Evolutionary conservation across 2,113 vertebrate species (phyloP).

Genomic region (Dinomys branickii): DNA sequence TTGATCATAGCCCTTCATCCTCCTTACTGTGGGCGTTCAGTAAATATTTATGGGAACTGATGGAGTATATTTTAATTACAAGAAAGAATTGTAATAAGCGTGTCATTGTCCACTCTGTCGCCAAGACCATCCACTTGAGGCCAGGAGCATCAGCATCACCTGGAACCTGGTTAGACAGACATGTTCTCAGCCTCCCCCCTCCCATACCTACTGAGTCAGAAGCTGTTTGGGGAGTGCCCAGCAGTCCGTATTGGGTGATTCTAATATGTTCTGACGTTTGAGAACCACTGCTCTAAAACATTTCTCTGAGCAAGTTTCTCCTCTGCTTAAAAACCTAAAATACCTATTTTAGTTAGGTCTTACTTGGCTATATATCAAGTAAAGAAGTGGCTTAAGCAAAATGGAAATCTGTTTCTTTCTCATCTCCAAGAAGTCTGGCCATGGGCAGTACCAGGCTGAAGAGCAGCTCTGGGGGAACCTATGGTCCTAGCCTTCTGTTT

Average conservation of each 20-base stretch:
- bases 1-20: not conserved
- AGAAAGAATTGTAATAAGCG: not conserved
- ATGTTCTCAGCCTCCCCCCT: not conserved
- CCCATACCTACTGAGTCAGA: not conserved
- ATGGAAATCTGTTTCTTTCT: not conserved
- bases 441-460: not conserved
- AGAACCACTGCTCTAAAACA: not conserved
- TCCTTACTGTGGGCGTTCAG: not conserved
- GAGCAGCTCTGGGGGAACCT: not conserved
- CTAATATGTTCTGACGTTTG: not conserved
- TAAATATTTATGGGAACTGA: not conserved
- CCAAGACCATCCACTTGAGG: not conserved
- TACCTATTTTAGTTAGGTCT: not conserved
- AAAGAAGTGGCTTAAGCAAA: not conserved
- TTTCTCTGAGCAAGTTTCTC: not conserved
- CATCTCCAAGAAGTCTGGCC: slow-evolving; percentile 12
- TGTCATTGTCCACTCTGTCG: not conserved
- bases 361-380: not conserved
- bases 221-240: not conserved
- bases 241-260: not conserved
- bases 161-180: not conserved
- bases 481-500: not conserved
- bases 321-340: slow-evolving; percentile 47
- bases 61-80: not conserved
- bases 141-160: not conserved